Base-by-base conservation (phyloP, 1,140 invertebrate species). In the Pemphigus obesinymphae region DNA sequence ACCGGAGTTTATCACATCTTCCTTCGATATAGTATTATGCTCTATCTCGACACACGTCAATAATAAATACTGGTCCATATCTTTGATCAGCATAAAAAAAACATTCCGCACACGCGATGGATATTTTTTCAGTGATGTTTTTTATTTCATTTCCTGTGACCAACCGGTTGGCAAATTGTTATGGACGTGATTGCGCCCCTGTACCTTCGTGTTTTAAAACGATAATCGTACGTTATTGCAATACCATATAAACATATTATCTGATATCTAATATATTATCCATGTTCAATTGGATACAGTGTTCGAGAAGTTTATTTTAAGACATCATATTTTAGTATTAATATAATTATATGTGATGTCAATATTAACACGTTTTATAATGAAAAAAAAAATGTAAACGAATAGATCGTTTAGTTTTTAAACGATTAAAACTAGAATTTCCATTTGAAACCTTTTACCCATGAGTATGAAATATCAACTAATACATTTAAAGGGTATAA, bases 101-200 rank as follows among this genome's bases (percentile, higher is more conserved):
- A 26, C 4, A 58, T 20, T 66, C n/a, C 31, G 17, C 34, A 37
- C 17, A 34, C 31, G 31, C 31, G 20, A 34, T n/a, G 29, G 34
- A 66, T 37, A 66, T 66, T 31, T 66, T 8, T 66, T 34, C 20
- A 15, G 20, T 23, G 58, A 31, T 31, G 2, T 1, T 61, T 26
- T 20, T 34, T n/a, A 34, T 37, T 66, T n/a, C 20, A 34, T 40
- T 40, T 40, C 31, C 15, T 26, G 15, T 15, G 63, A 68, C n/a
- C n/a, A 68, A 68, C 63, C n/a, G 63, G 63, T 68, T 68, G 40
- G 34, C 26, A 68, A 40, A 68, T 68, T 40, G n/a, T 40, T 68
- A n/a, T 40, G 34, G 34, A 68, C 63, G n/a, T 40, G 34, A 66
- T 66, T 66, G 10, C 31, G 17, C 61, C 31, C 17, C n/a, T n/a